Base-by-base conservation (phyloP, 2,888 invertebrate genomes). In the Leistus spinibarbis region DNA sequence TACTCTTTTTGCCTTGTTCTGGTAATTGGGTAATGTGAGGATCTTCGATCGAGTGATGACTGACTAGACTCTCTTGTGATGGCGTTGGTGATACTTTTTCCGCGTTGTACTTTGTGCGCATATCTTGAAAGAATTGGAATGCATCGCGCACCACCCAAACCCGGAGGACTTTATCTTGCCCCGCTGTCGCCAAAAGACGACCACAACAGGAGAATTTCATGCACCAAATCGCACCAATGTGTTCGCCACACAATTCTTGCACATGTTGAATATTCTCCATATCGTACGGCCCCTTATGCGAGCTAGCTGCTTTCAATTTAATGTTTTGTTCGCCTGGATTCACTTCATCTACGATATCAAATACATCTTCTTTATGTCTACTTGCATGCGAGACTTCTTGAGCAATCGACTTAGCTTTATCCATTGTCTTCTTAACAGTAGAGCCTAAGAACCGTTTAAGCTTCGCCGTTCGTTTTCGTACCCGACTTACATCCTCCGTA, bases 151-250 rank as follows among this genome's bases (percentile, higher is more conserved):
- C 88, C 70, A 98, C 96, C 99, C 99, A 99, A 78, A 99, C 94
- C 62, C 98, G 89, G 76, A 99, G 88, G 78, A 97, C 91, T 80
- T 94, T 92, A 87, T 99, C 99, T 88, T 99, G 98, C 0, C 99
- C 99, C 71, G 98, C 99, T 0, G 98, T 98, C 23, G 99, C 99
- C 81, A 99, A 86, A 77, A 99, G 88, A 13, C 97, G 89, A 0
- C 98, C 98, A 87, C 98, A 99, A 74, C 93, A 94, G 73, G 97
- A 98, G 86, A 98, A 99, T 87, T 97, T 97, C 94, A 99, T 97
- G 83, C 97, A 97, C 99, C 99, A 99, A 80, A 99, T 96, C 0
- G 99, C 97, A 63, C 97, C 97, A 10, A 91, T 90, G 85, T 98
- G 97, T 78, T 84, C 84, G 54, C 85, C 84, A 76, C 83, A 83